Evolutionary conservation across 2,888 invertebrate species (phyloP).

Genomic region (Caenorhabditis imperialis): DNA sequence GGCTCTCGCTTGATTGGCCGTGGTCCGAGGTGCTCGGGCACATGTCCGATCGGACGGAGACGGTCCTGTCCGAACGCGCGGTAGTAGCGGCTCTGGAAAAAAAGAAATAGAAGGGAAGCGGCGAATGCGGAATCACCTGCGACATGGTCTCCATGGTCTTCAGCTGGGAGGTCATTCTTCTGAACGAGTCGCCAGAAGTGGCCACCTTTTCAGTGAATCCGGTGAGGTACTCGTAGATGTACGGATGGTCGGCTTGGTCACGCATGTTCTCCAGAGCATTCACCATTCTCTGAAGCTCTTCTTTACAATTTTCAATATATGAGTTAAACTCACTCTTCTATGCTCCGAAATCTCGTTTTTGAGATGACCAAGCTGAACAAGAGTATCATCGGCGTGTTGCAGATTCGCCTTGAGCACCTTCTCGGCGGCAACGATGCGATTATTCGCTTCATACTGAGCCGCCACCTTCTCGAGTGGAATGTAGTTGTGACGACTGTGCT

Average conservation of each 20-base stretch:
- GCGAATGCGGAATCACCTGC: conserved; percentile 4
- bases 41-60: conserved; percentile 17
- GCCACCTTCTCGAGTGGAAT: conserved; percentile 24
- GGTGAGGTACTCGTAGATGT: conserved; percentile 27
- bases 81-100: conserved; percentile 32
- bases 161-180: not conserved
- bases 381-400: conserved; percentile 17
- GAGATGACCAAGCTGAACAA: not conserved
- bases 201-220: conserved; percentile 1
- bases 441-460: conserved; percentile 20
- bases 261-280: conserved; percentile 37
- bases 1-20: too few relatives aligned
- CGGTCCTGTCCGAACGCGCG: conserved; percentile 20
- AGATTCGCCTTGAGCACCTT: not conserved
- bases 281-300: conserved; percentile 26
- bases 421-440: conserved; percentile 9
- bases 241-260: conserved; percentile 23
- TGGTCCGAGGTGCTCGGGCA: too few relatives aligned
- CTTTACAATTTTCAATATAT: not conserved
- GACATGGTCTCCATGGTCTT: conserved; percentile 7
- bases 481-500: conserved; percentile 29
- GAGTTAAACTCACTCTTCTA: conserved; percentile 9
- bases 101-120: not conserved
- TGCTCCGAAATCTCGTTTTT: conserved; percentile 17
- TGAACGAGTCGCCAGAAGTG: conserved; percentile 14